Base-by-base conservation (phyloP, 2,797 vertebrate species). In the Novumbra hubbsi region DNA sequence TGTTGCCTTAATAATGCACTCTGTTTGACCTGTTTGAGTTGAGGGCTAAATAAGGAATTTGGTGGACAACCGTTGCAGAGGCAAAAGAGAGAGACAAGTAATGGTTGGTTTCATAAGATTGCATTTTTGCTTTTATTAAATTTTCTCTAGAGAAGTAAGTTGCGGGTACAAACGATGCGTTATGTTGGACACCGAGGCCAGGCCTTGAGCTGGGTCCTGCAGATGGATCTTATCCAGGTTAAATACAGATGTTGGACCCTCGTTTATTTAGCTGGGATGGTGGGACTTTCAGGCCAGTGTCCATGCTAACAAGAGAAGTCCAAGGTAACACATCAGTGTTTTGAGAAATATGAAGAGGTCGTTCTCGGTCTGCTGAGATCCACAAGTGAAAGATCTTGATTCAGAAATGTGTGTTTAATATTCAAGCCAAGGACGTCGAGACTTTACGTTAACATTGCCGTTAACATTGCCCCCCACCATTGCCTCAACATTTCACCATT, bases 231-330 rank as follows among this genome's bases (percentile, higher is more conserved):
- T 0, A 70, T 84, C 87, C 87, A 90, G 78, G 79, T 78, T 67
- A 89, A 89, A 89, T 80, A 88, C 86, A 90, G 82, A 89, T 83
- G 84, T 81, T 17, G 68, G 80, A 78, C 80, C 71, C 72, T 73
- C 63, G 82, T 85, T 70, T 70, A 70, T 78, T 85, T 74, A 73
- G 68, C 72, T 74, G 70, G 41, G 70, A 75, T 79, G 66, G 57
- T 65, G 45, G 19, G 68, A 32, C 71, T 28, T 70, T 66, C 62
- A 76, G 63, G 15, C 65, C 65, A 60, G 67, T 70, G 72, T 81
- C 70, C 50, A 70, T 32, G 34, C 66, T 77, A 82, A 82, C 32
- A 30, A 78, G 66, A 30, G 34, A 75, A 75, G 73, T 70, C 50
- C 41, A 55, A 70, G 57, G 52, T 73, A 72, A 28, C 52, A 8